Percentiles rank a stretch among this genome's conserved stretches.
Conservation (phyloP, 2,797 vertebrate genomes). For the Cyprinodon diabolis region DNA sequence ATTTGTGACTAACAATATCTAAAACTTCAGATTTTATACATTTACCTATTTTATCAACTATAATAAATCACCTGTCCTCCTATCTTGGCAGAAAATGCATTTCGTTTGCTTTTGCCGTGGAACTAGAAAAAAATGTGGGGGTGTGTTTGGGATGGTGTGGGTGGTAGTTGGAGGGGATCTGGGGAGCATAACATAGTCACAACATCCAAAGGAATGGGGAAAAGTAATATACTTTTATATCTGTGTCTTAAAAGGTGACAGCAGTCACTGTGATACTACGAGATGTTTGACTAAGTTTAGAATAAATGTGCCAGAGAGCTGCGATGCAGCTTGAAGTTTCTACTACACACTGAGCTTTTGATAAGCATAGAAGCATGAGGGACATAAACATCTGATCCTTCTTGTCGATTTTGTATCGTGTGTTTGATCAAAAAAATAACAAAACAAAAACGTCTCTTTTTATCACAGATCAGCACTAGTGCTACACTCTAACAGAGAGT, state of each 20-base stretch:
- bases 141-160: too few relatives aligned
- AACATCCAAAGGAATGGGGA: neutral
- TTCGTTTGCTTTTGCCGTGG: neutral
- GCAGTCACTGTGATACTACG: conserved; percentile 13
- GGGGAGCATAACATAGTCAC: neutral
- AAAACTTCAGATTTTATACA: conserved; percentile 24
- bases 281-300: conserved; percentile 42
- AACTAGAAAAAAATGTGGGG: conserved; percentile 23
- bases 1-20: conserved; percentile 9
- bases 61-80: conserved; percentile 26
- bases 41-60: neutral
- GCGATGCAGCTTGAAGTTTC: conserved; percentile 15
- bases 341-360: conserved; percentile 3
- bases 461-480: neutral
- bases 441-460: conserved; percentile 5
- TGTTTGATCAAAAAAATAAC: neutral
- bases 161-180: too few relatives aligned
- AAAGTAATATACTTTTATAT: conserved; percentile 15
- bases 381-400: conserved; percentile 3
- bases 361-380: conserved; percentile 6
- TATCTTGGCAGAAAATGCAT: conserved; percentile 6
- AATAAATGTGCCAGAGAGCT: conserved; percentile 30
- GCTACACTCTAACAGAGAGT: neutral
- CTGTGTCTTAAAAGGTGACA: conserved; percentile 30
- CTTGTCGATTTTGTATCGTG: neutral